Evolutionary conservation across 2,797 vertebrate species (phyloP).

Genomic region (Hemibagrus guttatus): DNA sequence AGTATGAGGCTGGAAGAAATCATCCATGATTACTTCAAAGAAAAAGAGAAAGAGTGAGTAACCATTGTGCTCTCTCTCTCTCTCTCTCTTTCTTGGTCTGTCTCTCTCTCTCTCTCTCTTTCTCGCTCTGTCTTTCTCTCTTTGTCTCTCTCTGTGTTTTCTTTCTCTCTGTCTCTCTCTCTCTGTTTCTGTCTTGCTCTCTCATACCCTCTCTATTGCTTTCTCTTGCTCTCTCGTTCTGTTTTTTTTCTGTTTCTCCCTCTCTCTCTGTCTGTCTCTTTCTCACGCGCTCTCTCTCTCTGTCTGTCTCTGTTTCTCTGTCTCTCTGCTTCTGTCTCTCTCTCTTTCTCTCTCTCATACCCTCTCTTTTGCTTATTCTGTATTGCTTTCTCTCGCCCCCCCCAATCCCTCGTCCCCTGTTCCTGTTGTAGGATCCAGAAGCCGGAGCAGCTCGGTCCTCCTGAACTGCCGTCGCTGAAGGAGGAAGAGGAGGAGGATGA

Average conservation of each 20-base stretch:
- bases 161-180: background rate
- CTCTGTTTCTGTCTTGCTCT: too few species aligned
- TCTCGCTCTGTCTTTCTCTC: background rate
- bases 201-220: too few species aligned
- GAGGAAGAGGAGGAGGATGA: conserved; percentile 81
- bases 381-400: too few species aligned
- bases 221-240: too few species aligned
- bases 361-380: too few species aligned
- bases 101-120: background rate
- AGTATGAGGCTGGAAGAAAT: conserved; percentile 86
- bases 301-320: too few species aligned
- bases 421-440: conserved; percentile 64
- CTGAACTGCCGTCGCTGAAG: conserved; percentile 71
- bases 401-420: background rate
- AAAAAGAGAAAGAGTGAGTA: conserved; percentile 88
- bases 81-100: background rate
- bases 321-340: background rate
- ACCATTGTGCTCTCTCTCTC: too few species aligned
- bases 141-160: too few species aligned
- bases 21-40: conserved; percentile 87
- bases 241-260: too few species aligned
- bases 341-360: background rate
- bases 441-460: conserved; percentile 78
- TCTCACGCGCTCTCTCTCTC: too few species aligned
- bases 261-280: too few species aligned